Base-by-base conservation (phyloP, 2,888 invertebrate species). In the Cyclophora albipunctata region DNA sequence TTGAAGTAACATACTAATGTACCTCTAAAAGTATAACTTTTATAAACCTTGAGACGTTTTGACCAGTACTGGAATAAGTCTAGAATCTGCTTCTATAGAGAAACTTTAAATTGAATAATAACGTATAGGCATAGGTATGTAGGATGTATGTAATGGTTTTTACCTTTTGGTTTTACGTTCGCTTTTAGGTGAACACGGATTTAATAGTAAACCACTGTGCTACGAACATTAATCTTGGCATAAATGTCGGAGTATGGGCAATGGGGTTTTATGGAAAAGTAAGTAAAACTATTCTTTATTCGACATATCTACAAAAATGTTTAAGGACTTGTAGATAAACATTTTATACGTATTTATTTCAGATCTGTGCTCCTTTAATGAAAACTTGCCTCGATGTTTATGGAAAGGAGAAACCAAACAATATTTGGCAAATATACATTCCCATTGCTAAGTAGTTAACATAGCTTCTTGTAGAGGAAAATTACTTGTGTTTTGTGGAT, bases 181-280 rank as follows among this genome's bases (percentile, higher is more conserved):
- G 7, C 20, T 64, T 76, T 50, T 71, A 88, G 88, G 81, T 84
- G 42, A 87, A 88, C 58, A 73, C 74, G 57, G 85, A 88, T 57
- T 58, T 87, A 42, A 59, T 88, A 45, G 68, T 88, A 59, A 88
- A 88, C 62, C 87, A 88, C 63, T 87, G 86, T 58, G 74, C 85
- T 35, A 86, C 88, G 41, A 88, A 88, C 65, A 59, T 69, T 42
- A 87, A 88, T 68, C 70, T 88, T 55, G 85, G 84, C 7, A 62
- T 86, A 42, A 75, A 80, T 55, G 45, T 73, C 45, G 75, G 73
- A 6, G 53, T 56, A 49, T 84, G 84, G 83, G 65, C 69, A 5
- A 67, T 81, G 73, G 86, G 83, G 40, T 87, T 84, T 64, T 71
- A 81, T 60, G 83, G 84, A 59, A 85, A 82, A 72, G 87, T 85